These are phyloP conservation scores for Microctonus brassicae DNA, from an alignment of 2,888 invertebrate genomes.

Conservation along the genomic window DNA sequence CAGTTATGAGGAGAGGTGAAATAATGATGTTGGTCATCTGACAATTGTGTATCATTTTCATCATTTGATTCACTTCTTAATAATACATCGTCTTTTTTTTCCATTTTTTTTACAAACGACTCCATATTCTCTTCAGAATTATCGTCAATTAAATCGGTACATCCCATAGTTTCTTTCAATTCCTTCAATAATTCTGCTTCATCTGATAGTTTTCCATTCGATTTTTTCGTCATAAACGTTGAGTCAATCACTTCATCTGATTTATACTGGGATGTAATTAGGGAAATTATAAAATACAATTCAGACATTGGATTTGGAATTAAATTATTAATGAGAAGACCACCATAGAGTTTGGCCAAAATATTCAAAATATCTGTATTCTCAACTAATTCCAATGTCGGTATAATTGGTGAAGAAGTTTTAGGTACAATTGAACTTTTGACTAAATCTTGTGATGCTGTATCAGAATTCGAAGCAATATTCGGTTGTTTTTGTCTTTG, in stretches of 20 bases:
- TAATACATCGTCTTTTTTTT: neutral
- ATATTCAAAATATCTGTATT: slow-evolving; percentile 72
- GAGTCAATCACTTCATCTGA: slow-evolving; percentile 2
- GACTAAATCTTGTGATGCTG: neutral
- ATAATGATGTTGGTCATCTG: slow-evolving; percentile 28
- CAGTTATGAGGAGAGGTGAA: slow-evolving; percentile 74
- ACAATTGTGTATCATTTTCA: neutral
- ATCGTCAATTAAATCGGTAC: slow-evolving; percentile 45
- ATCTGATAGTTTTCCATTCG: slow-evolving; percentile 4
- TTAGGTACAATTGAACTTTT: slow-evolving; percentile 31
- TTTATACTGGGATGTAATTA: slow-evolving; percentile 72
- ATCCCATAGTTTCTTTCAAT: slow-evolving; percentile 52
- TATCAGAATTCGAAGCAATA: slow-evolving; percentile 28
- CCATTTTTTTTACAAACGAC: neutral
- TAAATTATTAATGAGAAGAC: slow-evolving; percentile 74
- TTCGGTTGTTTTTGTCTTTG: slow-evolving; percentile 57
- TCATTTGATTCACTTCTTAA: neutral
- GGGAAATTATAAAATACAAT: slow-evolving; percentile 78
- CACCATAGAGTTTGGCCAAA: slow-evolving; percentile 74
- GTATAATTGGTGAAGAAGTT: slow-evolving; percentile 63
- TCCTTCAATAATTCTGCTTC: slow-evolving; percentile 37
- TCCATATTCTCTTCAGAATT: slow-evolving; percentile 8
- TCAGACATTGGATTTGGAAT: slow-evolving; percentile 78
- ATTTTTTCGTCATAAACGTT: neutral
- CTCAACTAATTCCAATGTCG: slow-evolving; percentile 70